Conservation (phyloP, 2,888 invertebrate species). For the Smittia sp. region DNA sequence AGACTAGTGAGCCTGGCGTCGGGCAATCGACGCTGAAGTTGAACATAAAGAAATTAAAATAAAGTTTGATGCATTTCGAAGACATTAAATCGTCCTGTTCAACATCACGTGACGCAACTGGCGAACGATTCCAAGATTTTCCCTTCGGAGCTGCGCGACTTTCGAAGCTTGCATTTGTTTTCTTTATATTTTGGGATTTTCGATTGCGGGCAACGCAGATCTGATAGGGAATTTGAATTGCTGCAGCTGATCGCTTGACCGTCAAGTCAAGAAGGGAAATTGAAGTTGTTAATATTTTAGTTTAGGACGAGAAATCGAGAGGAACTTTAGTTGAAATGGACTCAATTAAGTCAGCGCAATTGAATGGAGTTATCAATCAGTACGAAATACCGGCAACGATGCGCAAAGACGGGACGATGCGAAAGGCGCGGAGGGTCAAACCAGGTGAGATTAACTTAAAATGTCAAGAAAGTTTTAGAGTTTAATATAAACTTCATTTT, state of each 20-base stretch:
- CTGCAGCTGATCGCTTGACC: no score
- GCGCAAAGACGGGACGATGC: slow-evolving; percentile 6
- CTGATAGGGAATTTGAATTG: no score
- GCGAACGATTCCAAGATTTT: no score
- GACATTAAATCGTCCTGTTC: neutral
- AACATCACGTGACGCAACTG: neutral
- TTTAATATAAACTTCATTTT: no score
- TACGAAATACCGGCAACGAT: slow-evolving; percentile 35
- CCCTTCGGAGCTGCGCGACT: no score
- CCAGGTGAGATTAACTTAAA: neutral
- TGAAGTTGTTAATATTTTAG: no score
- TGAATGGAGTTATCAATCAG: slow-evolving; percentile 3
- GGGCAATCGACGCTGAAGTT: neutral
- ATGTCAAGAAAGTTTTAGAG: no score
- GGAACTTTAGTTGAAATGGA: slow-evolving; percentile 3
- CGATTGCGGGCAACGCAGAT: no score
- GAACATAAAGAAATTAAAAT: neutral
- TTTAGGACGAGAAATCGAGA: no score
- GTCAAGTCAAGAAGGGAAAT: no score
- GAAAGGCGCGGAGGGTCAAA: neutral
- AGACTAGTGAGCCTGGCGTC: neutral
- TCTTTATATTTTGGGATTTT: no score
- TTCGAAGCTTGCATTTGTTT: no score
- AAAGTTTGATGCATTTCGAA: neutral
- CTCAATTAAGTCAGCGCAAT: slow-evolving; percentile 6